Evolutionary conservation across 2,888 invertebrate genomes (phyloP), one percentile per base, ranked within the genome.

Genomic region (Belgica antarctica): DNA sequence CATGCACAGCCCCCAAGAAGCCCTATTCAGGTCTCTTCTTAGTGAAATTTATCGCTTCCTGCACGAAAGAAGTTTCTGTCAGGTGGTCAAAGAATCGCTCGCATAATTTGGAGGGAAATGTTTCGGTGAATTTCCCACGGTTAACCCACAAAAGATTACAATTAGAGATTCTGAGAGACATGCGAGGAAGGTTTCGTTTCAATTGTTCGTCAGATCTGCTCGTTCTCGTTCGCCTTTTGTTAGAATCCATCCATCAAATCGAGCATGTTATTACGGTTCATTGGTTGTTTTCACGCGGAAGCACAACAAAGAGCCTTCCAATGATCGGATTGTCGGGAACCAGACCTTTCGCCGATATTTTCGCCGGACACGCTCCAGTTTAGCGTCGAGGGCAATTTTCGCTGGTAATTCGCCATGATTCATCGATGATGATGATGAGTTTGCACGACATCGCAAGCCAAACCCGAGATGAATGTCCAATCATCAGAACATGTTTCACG

Each of bases 11-110:
- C 25, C n/a, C 12, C 59, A 59, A 27, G 59, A 59, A 59, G 59
- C 59, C 59, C 25, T 59, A 24, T 59, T 3, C 12, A 25, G 59
- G 27, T 4, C 5, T 8, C 17, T 8, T 27, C 25, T 25, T 27
- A 22, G 27, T n/a, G 59, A 59, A 19, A 59, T 59, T 59, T 59
- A 59, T 59, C 8, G 59, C 59, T 59, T 59, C 59, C 59, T 59
- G 5, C 25, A 5, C 10, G 2, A 4, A 59, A 59, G 25, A 59
- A 59, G 27, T 3, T 59, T n/a, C n/a, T 59, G 59, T 59, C 59
- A 59, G 59, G 59, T 59, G 59, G 59, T 59, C 59, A 59, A 19
- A 27, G n/a, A 27, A 24, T 24, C 24, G 24, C 24, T n/a, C n/a
- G n/a, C n/a, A n/a, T n/a, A n/a, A n/a, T n/a, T n/a, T n/a, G n/a